Percentiles rank a stretch among this genome's conserved stretches.
Conservation (phyloP, 2,888 invertebrate species). For the Leucophenga maculata region DNA sequence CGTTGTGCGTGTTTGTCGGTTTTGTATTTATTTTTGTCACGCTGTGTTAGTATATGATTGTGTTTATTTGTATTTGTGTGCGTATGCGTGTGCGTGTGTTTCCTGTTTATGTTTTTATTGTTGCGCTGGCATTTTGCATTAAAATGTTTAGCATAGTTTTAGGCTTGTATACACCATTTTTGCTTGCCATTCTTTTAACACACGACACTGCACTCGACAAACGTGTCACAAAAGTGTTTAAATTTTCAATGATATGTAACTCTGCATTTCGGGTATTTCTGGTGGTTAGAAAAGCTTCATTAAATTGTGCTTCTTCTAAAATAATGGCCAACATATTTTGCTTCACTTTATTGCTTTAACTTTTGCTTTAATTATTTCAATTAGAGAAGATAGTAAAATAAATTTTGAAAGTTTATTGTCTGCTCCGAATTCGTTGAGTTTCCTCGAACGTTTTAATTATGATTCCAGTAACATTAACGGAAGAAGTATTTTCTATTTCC, state of each 20-base stretch:
- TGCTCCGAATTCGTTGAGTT: too few relatives aligned
- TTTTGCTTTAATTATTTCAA: too few relatives aligned
- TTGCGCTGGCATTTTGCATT: conserved; percentile 54
- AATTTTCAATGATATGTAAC: neutral
- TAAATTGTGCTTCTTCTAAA: too few relatives aligned
- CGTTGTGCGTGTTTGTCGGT: neutral
- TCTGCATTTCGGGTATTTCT: too few relatives aligned
- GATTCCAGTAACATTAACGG: too few relatives aligned
- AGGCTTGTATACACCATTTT: conserved; percentile 22
- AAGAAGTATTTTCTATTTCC: too few relatives aligned
- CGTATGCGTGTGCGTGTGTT: neutral
- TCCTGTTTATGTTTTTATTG: neutral
- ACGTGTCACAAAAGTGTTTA: conserved; percentile 21
- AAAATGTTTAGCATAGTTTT: conserved; percentile 63
- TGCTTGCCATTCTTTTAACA: neutral
- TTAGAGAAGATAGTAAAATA: too few relatives aligned
- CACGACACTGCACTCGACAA: neutral
- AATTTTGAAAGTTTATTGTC: too few relatives aligned
- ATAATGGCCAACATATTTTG: too few relatives aligned
- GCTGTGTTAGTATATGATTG: neutral
- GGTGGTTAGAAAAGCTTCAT: too few relatives aligned
- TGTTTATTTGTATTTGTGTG: neutral
- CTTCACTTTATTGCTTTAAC: too few relatives aligned
- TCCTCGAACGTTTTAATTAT: too few relatives aligned
- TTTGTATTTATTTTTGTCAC: conserved; percentile 9